Percentiles rank a stretch among this genome's conserved stretches.
Evolutionary conservation across 1,140 invertebrate species (phyloP).

Genomic region (Drosophila subpulchrella): DNA sequence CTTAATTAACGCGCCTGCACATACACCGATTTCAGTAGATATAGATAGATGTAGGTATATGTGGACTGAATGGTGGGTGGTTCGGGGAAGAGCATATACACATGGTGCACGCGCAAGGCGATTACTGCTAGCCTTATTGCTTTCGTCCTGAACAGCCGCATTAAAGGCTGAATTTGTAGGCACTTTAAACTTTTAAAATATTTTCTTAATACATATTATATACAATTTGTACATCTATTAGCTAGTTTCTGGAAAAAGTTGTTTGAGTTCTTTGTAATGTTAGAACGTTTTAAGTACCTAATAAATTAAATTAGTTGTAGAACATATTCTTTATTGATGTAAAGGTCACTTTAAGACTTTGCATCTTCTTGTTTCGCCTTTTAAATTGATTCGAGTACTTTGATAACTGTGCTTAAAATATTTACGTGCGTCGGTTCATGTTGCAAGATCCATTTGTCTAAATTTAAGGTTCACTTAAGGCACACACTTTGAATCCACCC

Average conservation of each 20-base stretch:
- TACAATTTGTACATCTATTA: too few species aligned
- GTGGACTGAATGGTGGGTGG: background rate
- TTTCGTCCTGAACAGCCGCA: conserved; percentile 6
- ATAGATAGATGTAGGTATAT: background rate
- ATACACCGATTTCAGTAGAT: conserved; percentile 14
- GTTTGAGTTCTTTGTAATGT: too few species aligned
- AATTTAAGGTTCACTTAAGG: conserved; percentile 17
- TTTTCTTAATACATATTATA: background rate
- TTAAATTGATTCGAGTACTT: too few species aligned
- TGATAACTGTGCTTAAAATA: background rate
- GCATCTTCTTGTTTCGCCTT: too few species aligned
- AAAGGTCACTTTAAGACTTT: too few species aligned
- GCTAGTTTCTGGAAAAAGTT: too few species aligned
- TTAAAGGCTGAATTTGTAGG: background rate
- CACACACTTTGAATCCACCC: background rate
- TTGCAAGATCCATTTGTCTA: background rate
- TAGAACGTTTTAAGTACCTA: too few species aligned
- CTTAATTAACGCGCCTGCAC: conserved; percentile 79
- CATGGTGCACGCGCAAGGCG: conserved; percentile 22
- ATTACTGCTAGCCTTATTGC: conserved; percentile 57
- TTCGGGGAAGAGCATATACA: conserved; percentile 11
- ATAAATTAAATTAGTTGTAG: too few species aligned
- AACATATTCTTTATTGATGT: too few species aligned
- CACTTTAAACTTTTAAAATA: background rate
- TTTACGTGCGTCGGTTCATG: background rate